Evolutionary conservation across 2,888 invertebrate species (phyloP).

Genomic region (Ennomos erosarius): DNA sequence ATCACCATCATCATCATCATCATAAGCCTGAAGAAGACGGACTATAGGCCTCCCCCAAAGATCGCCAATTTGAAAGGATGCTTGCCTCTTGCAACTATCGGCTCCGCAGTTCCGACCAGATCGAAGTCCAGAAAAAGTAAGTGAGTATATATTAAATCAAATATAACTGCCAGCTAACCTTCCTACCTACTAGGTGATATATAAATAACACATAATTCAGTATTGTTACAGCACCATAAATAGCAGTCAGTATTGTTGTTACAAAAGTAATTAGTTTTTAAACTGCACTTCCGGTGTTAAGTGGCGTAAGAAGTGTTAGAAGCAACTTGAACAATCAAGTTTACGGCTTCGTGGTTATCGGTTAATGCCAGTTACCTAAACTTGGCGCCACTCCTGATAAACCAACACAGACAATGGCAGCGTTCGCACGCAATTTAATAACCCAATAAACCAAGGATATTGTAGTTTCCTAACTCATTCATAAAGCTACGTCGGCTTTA

Average conservation of each 20-base stretch:
- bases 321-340: conserved; percentile 32
- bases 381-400: conserved; percentile 59
- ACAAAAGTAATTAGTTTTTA: neutral
- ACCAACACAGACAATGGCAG: conserved; percentile 47
- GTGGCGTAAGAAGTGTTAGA: conserved; percentile 24
- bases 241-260: neutral
- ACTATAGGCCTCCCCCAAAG: too few relatives aligned
- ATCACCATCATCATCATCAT: too few relatives aligned
- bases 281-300: conserved; percentile 2
- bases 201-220: too few relatives aligned
- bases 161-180: too few relatives aligned
- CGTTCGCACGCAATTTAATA: conserved; percentile 60
- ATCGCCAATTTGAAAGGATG: too few relatives aligned
- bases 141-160: too few relatives aligned
- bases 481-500: conserved; percentile 54
- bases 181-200: too few relatives aligned
- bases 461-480: conserved; percentile 58
- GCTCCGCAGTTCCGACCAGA: too few relatives aligned
- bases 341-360: conserved; percentile 40
- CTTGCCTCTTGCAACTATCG: too few relatives aligned
- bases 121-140: too few relatives aligned
- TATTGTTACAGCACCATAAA: too few relatives aligned
- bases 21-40: too few relatives aligned
- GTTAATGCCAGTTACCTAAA: conserved; percentile 40
- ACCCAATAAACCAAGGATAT: conserved; percentile 58